Evolutionary conservation across 2,888 invertebrate genomes (phyloP).

Genomic region (Stenodera caucasica): DNA sequence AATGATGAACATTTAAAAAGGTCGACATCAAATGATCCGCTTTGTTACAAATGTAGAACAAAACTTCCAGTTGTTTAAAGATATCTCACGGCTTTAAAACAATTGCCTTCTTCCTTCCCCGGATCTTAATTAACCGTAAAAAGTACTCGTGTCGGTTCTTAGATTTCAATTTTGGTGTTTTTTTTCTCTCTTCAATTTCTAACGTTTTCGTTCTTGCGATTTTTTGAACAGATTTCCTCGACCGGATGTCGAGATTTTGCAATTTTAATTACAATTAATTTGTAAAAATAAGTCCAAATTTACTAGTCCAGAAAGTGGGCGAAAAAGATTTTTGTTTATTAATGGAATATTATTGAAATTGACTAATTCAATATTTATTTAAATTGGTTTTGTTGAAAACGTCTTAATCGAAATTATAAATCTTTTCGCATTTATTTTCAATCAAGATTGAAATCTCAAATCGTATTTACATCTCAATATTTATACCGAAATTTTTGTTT

Average conservation of each 20-base stretch:
- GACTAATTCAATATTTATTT: too few relatives aligned
- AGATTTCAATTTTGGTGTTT: too few relatives aligned
- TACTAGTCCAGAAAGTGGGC: too few relatives aligned
- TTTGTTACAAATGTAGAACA: conserved; percentile 17
- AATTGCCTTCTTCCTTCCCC: conserved; percentile 34
- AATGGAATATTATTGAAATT: too few relatives aligned
- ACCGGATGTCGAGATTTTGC: conserved; percentile 38
- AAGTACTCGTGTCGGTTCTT: conserved; percentile 32
- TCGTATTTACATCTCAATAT: not conserved
- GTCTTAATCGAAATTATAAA: too few relatives aligned
- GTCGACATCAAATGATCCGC: conserved; percentile 10
- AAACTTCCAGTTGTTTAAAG: conserved; percentile 6
- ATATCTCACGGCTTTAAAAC: conserved; percentile 31
- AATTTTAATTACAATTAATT: conserved; percentile 33
- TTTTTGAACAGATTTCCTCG: too few relatives aligned
- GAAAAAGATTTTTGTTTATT: too few relatives aligned
- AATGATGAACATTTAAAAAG: not conserved
- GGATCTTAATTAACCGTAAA: conserved; percentile 33
- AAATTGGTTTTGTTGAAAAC: too few relatives aligned
- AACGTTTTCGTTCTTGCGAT: too few relatives aligned
- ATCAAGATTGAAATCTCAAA: not conserved
- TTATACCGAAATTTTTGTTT: not conserved
- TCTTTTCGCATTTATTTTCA: not conserved
- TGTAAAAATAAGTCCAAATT: not conserved
- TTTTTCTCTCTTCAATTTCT: not conserved